These are phyloP conservation scores for Drosophila percnosoma DNA, from an alignment of 2,888 invertebrate genomes.

Conservation along the genomic window DNA sequence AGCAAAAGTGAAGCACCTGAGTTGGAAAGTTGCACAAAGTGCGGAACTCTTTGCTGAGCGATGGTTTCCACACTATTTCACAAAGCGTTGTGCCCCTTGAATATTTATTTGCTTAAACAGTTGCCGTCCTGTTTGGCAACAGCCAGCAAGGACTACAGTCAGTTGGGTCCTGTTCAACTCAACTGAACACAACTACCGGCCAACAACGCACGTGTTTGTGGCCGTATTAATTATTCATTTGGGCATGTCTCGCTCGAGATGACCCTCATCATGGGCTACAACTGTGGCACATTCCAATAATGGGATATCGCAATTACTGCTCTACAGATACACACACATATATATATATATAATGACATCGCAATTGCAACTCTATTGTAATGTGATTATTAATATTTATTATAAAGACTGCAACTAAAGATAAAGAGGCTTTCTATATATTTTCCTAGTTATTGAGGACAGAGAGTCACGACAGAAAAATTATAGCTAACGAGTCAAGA, in stretches of 20 bases:
- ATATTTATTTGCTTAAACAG: slow-evolving; percentile 66
- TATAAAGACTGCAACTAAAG: neutral
- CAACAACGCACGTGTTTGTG: slow-evolving; percentile 41
- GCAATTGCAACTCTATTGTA: slow-evolving; percentile 38
- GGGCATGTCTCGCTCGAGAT: slow-evolving; percentile 36
- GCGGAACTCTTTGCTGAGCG: slow-evolving; percentile 2
- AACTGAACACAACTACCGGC: slow-evolving; percentile 32
- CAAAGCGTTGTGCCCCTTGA: slow-evolving; percentile 58
- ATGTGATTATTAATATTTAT: slow-evolving; percentile 49
- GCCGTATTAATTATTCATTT: slow-evolving; percentile 71
- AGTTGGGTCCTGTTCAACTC: slow-evolving; percentile 14
- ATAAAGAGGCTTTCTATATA: neutral
- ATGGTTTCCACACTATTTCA: slow-evolving; percentile 2
- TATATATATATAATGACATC: slow-evolving; percentile 23
- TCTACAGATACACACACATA: slow-evolving; percentile 33
- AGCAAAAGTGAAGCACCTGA: slow-evolving; percentile 49
- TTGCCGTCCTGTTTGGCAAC: slow-evolving; percentile 28
- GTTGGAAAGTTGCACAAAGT: slow-evolving; percentile 40
- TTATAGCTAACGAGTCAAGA: slow-evolving; percentile 12
- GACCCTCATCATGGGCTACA: slow-evolving; percentile 49
- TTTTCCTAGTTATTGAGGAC: neutral
- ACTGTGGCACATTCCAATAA: slow-evolving; percentile 62
- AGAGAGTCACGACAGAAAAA: slow-evolving; percentile 18
- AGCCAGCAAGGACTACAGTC: slow-evolving; percentile 13
- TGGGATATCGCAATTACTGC: slow-evolving; percentile 57